These are phyloP conservation scores for Dryadula phaetusa DNA, from an alignment of 2,888 invertebrate genomes.

Conservation along the genomic window DNA sequence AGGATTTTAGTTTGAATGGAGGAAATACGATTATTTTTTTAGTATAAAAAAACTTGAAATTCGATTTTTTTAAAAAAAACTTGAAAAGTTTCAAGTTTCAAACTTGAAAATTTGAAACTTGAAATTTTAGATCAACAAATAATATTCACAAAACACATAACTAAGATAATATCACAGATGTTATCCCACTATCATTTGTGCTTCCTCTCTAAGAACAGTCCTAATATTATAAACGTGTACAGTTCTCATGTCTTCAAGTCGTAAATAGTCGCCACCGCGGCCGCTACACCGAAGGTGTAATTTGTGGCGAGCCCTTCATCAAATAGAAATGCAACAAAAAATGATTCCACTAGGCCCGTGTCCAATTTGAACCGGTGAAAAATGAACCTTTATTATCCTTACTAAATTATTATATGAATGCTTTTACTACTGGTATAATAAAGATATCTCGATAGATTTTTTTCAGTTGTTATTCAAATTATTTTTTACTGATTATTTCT, in stretches of 20 bases:
- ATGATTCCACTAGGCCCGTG: slow-evolving; percentile 58
- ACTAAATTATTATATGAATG: slow-evolving; percentile 64
- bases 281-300: slow-evolving; percentile 55
- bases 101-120: too few species aligned
- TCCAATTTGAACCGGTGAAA: slow-evolving; percentile 77
- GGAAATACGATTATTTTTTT: too few species aligned
- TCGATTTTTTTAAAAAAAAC: too few species aligned
- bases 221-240: background rate
- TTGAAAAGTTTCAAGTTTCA: too few species aligned
- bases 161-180: background rate
- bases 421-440: slow-evolving; percentile 46
- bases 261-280: slow-evolving; percentile 12
- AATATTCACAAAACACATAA: background rate
- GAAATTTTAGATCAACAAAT: background rate
- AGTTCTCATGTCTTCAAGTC: slow-evolving; percentile 22
- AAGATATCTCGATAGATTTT: background rate
- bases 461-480: background rate
- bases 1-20: too few species aligned
- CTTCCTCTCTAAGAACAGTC: background rate
- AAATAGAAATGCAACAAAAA: slow-evolving; percentile 67
- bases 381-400: slow-evolving; percentile 76
- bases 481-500: background rate
- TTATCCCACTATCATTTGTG: background rate
- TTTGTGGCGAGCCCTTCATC: slow-evolving; percentile 61
- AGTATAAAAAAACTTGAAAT: background rate